These are phyloP conservation scores for Gonioctena quinquepunctata DNA, from an alignment of 1,140 invertebrate species.

Conservation along the genomic window DNA sequence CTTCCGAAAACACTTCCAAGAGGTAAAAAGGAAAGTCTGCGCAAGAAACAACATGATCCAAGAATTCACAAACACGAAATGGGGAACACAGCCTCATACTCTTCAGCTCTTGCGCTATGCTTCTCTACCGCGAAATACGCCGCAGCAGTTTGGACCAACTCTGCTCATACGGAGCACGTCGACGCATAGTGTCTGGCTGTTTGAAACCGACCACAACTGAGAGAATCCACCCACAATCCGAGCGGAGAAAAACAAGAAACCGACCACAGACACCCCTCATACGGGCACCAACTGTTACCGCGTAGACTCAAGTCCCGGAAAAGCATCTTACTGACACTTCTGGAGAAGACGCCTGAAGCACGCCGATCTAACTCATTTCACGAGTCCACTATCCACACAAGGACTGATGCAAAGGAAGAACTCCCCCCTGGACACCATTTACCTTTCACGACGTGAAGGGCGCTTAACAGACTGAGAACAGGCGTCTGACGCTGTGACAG, in stretches of 20 bases:
- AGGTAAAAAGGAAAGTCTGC: too few species aligned
- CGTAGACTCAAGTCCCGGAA: neutral
- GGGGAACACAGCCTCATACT: neutral
- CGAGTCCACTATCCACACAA: neutral
- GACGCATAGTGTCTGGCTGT: neutral
- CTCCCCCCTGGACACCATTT: neutral
- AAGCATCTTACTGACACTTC: neutral
- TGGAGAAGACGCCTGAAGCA: neutral
- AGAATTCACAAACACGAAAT: neutral
- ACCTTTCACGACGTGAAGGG: neutral
- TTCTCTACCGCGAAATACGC: too few species aligned
- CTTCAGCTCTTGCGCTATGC: neutral
- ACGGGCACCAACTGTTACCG: neutral
- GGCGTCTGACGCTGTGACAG: neutral
- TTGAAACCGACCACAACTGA: neutral
- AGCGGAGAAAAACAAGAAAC: neutral
- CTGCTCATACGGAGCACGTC: neutral
- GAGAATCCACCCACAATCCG: neutral
- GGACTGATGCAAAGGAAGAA: neutral
- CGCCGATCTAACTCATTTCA: neutral
- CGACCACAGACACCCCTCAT: neutral
- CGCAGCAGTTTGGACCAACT: neutral
- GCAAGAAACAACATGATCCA: too few species aligned
- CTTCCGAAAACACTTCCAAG: too few species aligned
- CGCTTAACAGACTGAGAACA: neutral